Conservation (phyloP, 2,888 invertebrate species). For the Cinara cedri region DNA sequence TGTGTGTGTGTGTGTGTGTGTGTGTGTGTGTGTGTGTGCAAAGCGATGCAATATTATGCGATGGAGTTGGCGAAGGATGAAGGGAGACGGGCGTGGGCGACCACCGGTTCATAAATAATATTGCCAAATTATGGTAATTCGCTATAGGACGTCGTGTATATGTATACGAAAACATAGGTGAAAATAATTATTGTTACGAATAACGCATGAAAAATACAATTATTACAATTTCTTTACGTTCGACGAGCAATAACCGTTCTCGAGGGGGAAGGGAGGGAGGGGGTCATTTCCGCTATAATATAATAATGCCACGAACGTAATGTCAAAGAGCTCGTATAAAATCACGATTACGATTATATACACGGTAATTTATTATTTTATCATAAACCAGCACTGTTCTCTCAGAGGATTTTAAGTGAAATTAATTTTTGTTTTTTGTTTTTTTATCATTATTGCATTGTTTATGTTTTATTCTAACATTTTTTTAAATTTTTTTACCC, state of each 20-base stretch:
- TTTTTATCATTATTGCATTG: background rate
- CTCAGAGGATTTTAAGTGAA: too few species aligned
- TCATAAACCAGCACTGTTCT: too few species aligned
- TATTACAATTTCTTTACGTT: background rate
- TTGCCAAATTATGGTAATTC: conserved; percentile 17
- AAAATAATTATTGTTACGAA: conserved; percentile 2
- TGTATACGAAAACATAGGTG: background rate
- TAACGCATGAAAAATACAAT: too few species aligned
- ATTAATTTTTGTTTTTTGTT: background rate
- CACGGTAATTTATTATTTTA: too few species aligned
- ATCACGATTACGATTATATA: background rate
- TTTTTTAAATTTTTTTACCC: too few species aligned
- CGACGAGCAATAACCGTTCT: conserved; percentile 4
- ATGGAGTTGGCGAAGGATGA: too few species aligned
- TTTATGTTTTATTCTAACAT: too few species aligned
- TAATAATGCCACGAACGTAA: background rate
- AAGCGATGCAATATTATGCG: too few species aligned
- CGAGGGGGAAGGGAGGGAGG: too few species aligned
- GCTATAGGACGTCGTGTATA: background rate
- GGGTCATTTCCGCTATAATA: conserved; percentile 15
- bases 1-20: too few species aligned
- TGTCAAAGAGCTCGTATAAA: background rate
- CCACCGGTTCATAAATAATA: conserved; percentile 1
- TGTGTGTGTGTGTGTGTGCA: too few species aligned
- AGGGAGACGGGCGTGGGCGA: conserved; percentile 4